phyloP scores from a whole-genome alignment of 2,888 invertebrate species.

The Tanypteryx hageni region DNA sequence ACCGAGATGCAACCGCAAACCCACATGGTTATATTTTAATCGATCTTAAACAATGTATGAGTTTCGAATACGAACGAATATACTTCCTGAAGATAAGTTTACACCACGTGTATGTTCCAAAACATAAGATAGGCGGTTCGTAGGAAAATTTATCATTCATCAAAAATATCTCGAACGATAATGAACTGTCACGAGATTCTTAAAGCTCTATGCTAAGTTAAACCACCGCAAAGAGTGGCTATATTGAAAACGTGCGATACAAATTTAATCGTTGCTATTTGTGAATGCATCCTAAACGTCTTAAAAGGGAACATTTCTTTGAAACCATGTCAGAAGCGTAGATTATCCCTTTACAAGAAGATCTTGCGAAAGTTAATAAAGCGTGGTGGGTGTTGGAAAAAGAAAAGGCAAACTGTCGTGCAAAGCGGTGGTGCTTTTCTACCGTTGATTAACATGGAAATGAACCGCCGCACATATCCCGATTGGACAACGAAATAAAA shows the following conservation, averaged over 20 bases:
- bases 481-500: slow-evolving; percentile 1
- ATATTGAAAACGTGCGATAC: too few species aligned
- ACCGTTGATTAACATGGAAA: not conserved
- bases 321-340: not conserved
- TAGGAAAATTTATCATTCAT: not conserved
- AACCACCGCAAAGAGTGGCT: not conserved
- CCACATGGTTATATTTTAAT: slow-evolving; percentile 68
- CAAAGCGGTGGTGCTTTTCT: not conserved
- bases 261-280: too few species aligned
- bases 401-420: not conserved
- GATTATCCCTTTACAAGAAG: not conserved
- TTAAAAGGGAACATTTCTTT: not conserved
- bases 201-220: slow-evolving; percentile 23
- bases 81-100: slow-evolving; percentile 57
- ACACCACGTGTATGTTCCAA: not conserved
- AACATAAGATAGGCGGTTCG: not conserved
- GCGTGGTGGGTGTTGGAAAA: slow-evolving; percentile 2
- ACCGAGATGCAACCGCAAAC: slow-evolving; percentile 66
- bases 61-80: slow-evolving; percentile 65
- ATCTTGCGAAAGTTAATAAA: slow-evolving; percentile 12
- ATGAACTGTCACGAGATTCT: not conserved
- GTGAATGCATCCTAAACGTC: not conserved
- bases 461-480: not conserved
- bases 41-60: slow-evolving; percentile 68
- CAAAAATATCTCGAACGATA: not conserved